Evolutionary conservation across 2,113 vertebrate species (phyloP).

Genomic region (Elephas maximus): DNA sequence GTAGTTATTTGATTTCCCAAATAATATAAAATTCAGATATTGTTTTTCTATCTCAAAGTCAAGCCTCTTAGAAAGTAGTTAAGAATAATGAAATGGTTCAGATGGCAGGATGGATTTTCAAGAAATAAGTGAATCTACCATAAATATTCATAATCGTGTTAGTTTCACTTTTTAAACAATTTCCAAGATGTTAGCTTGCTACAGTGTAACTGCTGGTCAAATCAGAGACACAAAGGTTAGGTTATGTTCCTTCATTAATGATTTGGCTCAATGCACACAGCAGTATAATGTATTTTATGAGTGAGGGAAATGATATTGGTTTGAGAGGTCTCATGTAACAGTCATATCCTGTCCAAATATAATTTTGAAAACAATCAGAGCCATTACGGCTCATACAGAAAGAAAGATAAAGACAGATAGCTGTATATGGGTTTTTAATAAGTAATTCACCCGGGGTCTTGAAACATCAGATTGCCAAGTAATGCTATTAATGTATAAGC

Average conservation of each 20-base stretch:
- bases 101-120: conserved; percentile 83
- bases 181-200: conserved; percentile 87
- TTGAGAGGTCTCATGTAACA: conserved; percentile 96
- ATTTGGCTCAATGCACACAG: conserved; percentile 90
- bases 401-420: conserved; percentile 96
- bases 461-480: conserved; percentile 94
- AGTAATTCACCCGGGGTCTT: conserved; percentile 94
- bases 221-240: conserved; percentile 90
- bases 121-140: conserved; percentile 86
- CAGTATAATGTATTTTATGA: conserved; percentile 95
- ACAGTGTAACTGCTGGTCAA: conserved; percentile 81
- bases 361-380: conserved; percentile 98
- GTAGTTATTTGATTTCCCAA: conserved; percentile 61
- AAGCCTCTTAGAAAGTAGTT: conserved; percentile 84
- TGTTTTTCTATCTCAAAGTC: conserved; percentile 70
- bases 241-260: conserved; percentile 90
- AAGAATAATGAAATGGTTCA: conserved; percentile 82
- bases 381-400: conserved; percentile 95
- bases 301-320: conserved; percentile 96
- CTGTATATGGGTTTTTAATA: conserved; percentile 96
- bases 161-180: conserved; percentile 87
- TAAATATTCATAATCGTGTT: conserved; percentile 90
- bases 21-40: conserved; percentile 59
- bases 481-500: conserved; percentile 96
- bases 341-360: conserved; percentile 98